These are phyloP conservation scores for Antigone vipio DNA, from an alignment of 2,113 vertebrate genomes.

Conservation along the genomic window DNA sequence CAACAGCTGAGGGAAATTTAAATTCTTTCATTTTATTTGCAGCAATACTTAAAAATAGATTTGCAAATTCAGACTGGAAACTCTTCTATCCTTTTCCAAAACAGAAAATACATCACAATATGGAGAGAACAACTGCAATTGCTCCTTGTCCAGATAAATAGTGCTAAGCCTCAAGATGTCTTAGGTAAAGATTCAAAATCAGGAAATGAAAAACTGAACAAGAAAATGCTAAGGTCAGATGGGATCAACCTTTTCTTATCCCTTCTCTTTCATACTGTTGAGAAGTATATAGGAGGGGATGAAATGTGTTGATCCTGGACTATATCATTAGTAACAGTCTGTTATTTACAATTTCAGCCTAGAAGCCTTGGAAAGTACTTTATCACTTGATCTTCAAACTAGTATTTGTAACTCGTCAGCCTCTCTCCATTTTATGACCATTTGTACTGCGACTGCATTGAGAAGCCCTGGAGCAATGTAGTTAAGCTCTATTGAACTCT, in stretches of 20 bases:
- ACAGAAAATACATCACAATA: background rate
- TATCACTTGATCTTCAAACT: background rate
- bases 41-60: slow-evolving; percentile 5
- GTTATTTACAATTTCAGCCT: background rate
- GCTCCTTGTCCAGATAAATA: background rate
- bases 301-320: background rate
- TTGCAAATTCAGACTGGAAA: slow-evolving; percentile 6
- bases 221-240: slow-evolving; percentile 27
- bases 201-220: slow-evolving; percentile 41
- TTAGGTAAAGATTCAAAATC: background rate
- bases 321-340: background rate
- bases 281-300: background rate
- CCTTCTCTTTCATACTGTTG: background rate
- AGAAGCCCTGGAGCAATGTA: background rate
- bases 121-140: slow-evolving; percentile 9
- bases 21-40: slow-evolving; percentile 8
- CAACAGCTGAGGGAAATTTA: background rate
- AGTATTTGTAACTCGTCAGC: background rate
- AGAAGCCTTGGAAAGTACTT: background rate
- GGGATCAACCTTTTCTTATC: background rate
- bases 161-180: slow-evolving; percentile 2
- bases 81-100: background rate
- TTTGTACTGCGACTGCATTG: background rate
- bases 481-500: background rate
- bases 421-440: background rate